A percentile compares a stretch with the other conserved stretches of the same genome.
phyloP scores from a whole-genome alignment of 2,113 vertebrate species.

The Taurulus bubalis region DNA sequence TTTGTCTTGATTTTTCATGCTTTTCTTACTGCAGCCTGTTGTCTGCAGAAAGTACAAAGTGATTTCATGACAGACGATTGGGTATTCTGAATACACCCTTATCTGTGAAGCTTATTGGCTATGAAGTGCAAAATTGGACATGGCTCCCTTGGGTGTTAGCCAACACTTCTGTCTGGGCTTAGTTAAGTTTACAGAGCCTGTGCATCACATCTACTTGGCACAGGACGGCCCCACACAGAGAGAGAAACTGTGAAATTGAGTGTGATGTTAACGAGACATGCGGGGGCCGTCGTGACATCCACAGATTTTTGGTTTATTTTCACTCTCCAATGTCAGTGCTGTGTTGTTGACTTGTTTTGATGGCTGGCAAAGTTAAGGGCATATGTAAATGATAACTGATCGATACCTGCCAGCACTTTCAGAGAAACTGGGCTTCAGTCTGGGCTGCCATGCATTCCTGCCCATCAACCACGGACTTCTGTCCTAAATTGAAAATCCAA shows the following conservation, averaged over 20 bases:
- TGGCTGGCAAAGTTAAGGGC: conserved; percentile 62
- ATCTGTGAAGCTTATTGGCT: conserved; percentile 56
- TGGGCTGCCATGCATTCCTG: conserved; percentile 31
- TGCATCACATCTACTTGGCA: conserved; percentile 59
- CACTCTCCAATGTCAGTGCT: conserved; percentile 31
- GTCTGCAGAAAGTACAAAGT: conserved; percentile 49
- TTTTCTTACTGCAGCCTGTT: conserved; percentile 42
- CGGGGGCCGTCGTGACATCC: conserved; percentile 46
- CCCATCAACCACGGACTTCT: conserved; percentile 52
- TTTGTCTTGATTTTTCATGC: conserved; percentile 26
- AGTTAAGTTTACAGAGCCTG: conserved; percentile 63
- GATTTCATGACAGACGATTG: conserved; percentile 49
- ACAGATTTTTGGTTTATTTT: conserved; percentile 27
- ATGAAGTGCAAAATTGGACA: conserved; percentile 63
- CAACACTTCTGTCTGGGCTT: conserved; percentile 62
- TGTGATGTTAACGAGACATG: conserved; percentile 53
- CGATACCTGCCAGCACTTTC: conserved; percentile 49
- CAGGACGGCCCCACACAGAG: conserved; percentile 36
- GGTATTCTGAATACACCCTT: conserved; percentile 46
- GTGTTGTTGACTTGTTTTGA: conserved; percentile 55
- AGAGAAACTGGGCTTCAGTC: conserved; percentile 30
- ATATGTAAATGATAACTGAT: conserved; percentile 63
- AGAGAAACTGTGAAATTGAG: conserved; percentile 60
- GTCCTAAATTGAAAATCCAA: conserved; percentile 70
- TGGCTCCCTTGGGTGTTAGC: conserved; percentile 46